Evolutionary conservation across 2,113 vertebrate species (phyloP).

Genomic region (Scolopax mira): DNA sequence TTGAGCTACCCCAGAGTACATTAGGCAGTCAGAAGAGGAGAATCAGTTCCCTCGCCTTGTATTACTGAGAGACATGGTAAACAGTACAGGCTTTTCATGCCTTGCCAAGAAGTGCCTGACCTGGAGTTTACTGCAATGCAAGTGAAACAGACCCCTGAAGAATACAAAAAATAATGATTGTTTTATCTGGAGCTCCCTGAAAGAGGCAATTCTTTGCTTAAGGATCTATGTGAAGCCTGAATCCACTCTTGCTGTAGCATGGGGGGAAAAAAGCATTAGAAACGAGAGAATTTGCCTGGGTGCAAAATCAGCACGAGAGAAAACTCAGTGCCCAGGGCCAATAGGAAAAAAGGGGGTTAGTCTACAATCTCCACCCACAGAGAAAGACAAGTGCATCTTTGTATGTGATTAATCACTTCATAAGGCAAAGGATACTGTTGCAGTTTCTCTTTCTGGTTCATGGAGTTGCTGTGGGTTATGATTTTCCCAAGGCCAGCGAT

Average conservation of each 20-base stretch:
- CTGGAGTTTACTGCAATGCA: slow-evolving; percentile 2
- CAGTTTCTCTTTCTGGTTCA: slow-evolving; percentile 84
- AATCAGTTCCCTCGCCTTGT: slow-evolving; percentile 10
- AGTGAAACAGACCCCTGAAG: slow-evolving; percentile 32
- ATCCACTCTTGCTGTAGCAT: not conserved
- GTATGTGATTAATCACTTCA: not conserved
- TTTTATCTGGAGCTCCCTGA: slow-evolving; percentile 49
- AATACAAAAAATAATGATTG: slow-evolving; percentile 19
- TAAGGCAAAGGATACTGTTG: slow-evolving; percentile 91
- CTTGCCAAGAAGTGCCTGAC: slow-evolving; percentile 37
- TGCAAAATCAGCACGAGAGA: not conserved
- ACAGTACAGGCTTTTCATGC: slow-evolving; percentile 14
- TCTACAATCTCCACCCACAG: not conserved
- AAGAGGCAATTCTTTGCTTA: slow-evolving; percentile 38
- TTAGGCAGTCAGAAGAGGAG: not conserved
- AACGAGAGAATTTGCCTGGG: not conserved
- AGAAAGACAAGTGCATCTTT: slow-evolving; percentile 47
- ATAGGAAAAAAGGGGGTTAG: not conserved
- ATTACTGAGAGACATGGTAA: not conserved
- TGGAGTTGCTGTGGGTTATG: slow-evolving; percentile 78
- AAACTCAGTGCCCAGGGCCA: not conserved
- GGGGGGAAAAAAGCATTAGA: not conserved
- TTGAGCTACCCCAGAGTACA: slow-evolving; percentile 21
- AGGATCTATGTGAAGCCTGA: not conserved
- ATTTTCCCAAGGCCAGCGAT: slow-evolving; percentile 83